Evolutionary conservation across 2,888 invertebrate genomes (phyloP), one percentile per base, ranked within the genome.

Genomic region (Tenthredo mesomela): DNA sequence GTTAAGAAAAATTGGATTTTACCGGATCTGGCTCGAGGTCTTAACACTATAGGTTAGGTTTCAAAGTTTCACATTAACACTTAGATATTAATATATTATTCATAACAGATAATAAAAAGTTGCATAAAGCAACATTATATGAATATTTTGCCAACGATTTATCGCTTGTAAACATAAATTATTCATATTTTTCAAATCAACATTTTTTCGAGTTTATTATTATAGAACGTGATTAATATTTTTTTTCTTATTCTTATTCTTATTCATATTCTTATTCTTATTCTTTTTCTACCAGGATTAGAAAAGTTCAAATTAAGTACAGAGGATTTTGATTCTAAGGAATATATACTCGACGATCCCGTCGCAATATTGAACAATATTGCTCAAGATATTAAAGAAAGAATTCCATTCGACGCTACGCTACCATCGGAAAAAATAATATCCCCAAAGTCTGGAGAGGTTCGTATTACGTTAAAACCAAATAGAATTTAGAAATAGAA

Each of bases 401-500:
- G 85, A 86, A 85, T 92, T 71, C 91, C 91, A 10, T 84, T 89
- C 0, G 85, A 88, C 82, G 90, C 88, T 33, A 88, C 90, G 47
- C 82, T 91, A 10, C 87, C 90, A 25, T 90, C 91, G 10, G 91
- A 92, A 84, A 86, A 85, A 7, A 88, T 92, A 84, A 54, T 84
- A 54, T 9, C 84, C n/a, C 90, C 92, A 7, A 85, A 85, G 18
- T 84, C 84, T 78, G 91, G 91, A 86, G 88, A 91, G 87, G 92
- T 92, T 83, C 10, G 82, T 78, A 10, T 33, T 75, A n/a, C 33
- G 37, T 61, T 47, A 7, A 65, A 65, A 82, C 40, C 37, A 10
- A 47, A 29, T 85, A 18, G n/a, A 18, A 78, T 80, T n/a, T n/a
- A n/a, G n/a, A n/a, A n/a, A n/a, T n/a, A n/a, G n/a, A n/a, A n/a